Base-by-base conservation (phyloP, 2,888 invertebrate genomes). In the Idaea dimidiata region DNA sequence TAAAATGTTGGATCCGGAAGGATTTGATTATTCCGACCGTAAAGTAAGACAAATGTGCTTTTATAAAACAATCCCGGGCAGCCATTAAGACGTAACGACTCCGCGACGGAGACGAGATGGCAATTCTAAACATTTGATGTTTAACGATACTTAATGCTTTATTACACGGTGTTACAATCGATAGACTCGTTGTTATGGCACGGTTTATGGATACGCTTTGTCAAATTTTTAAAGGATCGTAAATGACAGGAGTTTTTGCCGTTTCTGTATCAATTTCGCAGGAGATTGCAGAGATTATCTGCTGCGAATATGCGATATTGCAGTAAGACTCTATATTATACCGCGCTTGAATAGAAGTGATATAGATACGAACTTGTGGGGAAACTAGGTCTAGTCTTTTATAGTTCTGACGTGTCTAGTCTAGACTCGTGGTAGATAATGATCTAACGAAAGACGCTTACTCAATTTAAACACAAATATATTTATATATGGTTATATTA, bases 21-120 rank as follows among this genome's bases (percentile, higher is more conserved):
- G 66, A 68, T 68, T 69, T 70, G 66, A 72, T 65, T 65, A 61
- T 64, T 62, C 63, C 60, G 58, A 61, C 65, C 70, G 71, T 72
- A 72, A 72, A 72, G 71, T 59, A 68, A 70, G 70, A 71, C 64
- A 60, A 64, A 72, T 67, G 63, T 14, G 17, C 64, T 62, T 66
- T 67, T 70, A 64, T 67, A 68, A 67, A 72, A 68, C 71, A 70
- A 70, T 71, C 67, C 59, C 60, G 65, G 31, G 60, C 61, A 54
- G 24, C 66, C 69, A 69, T 71, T 69, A 69, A 60, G 63, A 62
- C 53, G 65, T 64, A 64, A 71, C 64, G 65, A 64, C 66, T 60
- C 57, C 60, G 70, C 43, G 43, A 43, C 43, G 43, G 14, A 8
- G 43, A 8, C 10, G 43, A 8, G 43, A 43, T 3, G 43, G 43